Percentiles rank a stretch among this genome's conserved stretches.
Conservation (phyloP, 2,113 vertebrate genomes). For the Pseudorhombus dupliciocellatus region DNA sequence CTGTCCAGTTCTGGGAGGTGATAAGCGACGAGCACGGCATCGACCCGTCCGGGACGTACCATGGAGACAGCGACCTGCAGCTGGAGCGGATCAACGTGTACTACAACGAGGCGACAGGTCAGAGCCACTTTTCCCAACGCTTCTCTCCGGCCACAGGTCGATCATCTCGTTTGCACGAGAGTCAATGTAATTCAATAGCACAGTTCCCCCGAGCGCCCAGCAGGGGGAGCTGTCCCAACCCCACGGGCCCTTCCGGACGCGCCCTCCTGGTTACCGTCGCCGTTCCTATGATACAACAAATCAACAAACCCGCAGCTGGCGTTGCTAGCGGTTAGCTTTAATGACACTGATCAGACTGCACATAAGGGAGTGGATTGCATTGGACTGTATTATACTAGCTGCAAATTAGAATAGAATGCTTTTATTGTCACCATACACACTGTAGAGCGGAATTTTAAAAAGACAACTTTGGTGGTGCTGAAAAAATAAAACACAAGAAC, state of each 20-base stretch:
- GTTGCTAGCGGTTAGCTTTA: background rate
- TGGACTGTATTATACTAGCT: too few species aligned
- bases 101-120: conserved; percentile 71
- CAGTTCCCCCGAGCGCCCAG: conserved; percentile 4
- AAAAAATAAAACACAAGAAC: too few species aligned
- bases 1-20: conserved; percentile 71
- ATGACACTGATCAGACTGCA: too few species aligned
- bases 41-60: conserved; percentile 65
- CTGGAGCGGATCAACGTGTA: conserved; percentile 70
- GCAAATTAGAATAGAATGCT: too few species aligned
- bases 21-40: conserved; percentile 73
- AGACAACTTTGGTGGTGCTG: too few species aligned
- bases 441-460: too few species aligned
- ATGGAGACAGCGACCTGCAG: conserved; percentile 69
- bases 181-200: conserved; percentile 20
- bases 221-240: conserved; percentile 12
- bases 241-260: background rate
- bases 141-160: background rate
- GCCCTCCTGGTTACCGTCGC: conserved; percentile 42
- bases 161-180: conserved; percentile 7
- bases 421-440: too few species aligned
- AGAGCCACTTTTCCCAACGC: background rate
- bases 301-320: conserved; percentile 14
- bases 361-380: too few species aligned
- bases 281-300: conserved; percentile 32